These are phyloP conservation scores for Branchinecta lynchi DNA, from an alignment of 1,140 invertebrate genomes.

Conservation along the genomic window DNA sequence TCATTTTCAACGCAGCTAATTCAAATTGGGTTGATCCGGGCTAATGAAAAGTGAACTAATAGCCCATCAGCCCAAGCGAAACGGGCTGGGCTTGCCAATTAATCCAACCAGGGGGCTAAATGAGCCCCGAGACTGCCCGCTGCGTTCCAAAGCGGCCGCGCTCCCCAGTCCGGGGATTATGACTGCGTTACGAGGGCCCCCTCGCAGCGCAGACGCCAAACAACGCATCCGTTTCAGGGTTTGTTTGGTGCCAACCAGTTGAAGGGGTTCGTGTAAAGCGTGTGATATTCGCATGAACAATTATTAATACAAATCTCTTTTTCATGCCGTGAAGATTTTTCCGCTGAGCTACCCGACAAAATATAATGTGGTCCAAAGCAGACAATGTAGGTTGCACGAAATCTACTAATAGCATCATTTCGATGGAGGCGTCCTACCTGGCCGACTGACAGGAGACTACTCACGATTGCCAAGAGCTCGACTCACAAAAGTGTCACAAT, in stretches of 20 bases:
- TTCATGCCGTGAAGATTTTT: too few species aligned
- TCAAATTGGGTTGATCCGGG: conserved; percentile 6
- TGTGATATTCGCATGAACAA: too few species aligned
- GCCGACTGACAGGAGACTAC: too few species aligned
- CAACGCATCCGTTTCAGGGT: conserved; percentile 11
- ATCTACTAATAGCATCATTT: too few species aligned
- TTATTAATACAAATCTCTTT: too few species aligned
- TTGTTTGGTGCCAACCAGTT: conserved; percentile 1
- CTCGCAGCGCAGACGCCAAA: conserved; percentile 1
- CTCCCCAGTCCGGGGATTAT: background rate
- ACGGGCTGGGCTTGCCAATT: conserved; percentile 2
- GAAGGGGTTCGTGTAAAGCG: too few species aligned
- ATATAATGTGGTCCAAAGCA: too few species aligned
- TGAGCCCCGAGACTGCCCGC: conserved; percentile 5
- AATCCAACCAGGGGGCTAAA: conserved; percentile 10
- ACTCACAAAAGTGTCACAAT: too few species aligned
- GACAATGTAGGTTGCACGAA: too few species aligned
- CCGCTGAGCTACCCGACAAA: too few species aligned
- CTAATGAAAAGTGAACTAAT: conserved; percentile 11
- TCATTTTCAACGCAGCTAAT: background rate
- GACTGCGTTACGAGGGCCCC: background rate
- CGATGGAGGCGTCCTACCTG: too few species aligned
- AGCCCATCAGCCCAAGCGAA: conserved; percentile 1
- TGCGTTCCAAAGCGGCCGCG: conserved; percentile 10
- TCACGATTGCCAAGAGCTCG: too few species aligned